Evolutionary conservation across 2,888 invertebrate genomes (phyloP), one percentile per base, ranked within the genome.

Genomic region (Ornithoptera priamus): DNA sequence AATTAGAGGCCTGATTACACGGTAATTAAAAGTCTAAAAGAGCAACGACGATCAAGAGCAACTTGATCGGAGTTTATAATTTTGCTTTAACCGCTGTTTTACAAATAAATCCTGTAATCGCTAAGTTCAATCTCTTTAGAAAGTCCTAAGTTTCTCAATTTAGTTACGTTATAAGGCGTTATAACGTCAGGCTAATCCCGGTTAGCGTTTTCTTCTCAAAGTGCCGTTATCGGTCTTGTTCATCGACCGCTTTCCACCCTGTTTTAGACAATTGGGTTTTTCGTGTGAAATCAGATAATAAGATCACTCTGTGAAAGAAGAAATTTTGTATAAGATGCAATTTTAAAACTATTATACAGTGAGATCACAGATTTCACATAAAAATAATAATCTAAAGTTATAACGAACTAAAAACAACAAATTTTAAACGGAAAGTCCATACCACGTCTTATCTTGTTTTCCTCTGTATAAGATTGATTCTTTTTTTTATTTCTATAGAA

Each of bases 261-360:
- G 36, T 7, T 24, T 46, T n/a, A 42, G 58, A 59, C 42, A 65
- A 59, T 65, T 58, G 46, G 59, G 58, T 58, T 22, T 39, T 39
- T 12, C 24, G 58, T 22, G 59, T 53, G 53, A 56, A 67, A 67
- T 67, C 67, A 53, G 67, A 67, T 61, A 67, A 61, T 30, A 30
- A 24, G 20, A 53, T 24, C 39, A 50, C 60, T 4, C 56, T 56
- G 56, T 56, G 18, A 18, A 56, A 15, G 18, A n/a, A 56, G n/a
- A 17, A 18, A 56, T 7, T 53, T 56, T 56, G 56, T 56, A 18
- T 56, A 56, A n/a, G 18, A 15, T 46, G 46, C 15, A 6, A 2
- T 46, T 5, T 15, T 46, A 46, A 15, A 30, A 30, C 46, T 46
- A 46, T 46, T 46, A 46, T 10, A 46, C 10, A 15, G 46, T 15